phyloP scores from a whole-genome alignment of 2,888 invertebrate genomes.

The Eueremaeus valkanovi region DNA sequence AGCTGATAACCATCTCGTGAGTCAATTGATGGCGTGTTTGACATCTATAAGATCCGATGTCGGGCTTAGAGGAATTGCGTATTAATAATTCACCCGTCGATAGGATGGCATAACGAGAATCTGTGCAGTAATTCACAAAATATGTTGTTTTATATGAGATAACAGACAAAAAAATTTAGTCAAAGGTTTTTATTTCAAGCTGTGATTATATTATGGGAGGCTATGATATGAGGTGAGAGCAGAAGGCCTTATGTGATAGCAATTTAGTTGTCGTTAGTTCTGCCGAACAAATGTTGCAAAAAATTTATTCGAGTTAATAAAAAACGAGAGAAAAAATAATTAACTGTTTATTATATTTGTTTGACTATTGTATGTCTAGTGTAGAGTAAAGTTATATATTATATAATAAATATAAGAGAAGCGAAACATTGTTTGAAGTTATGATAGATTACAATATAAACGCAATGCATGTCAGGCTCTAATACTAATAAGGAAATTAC shows the following conservation, averaged over 20 bases:
- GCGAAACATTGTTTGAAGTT: background rate
- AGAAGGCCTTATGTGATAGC: background rate
- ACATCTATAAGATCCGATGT: slow-evolving; percentile 51
- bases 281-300: background rate
- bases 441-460: slow-evolving; percentile 22
- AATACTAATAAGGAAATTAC: slow-evolving; percentile 22
- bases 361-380: background rate
- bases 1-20: slow-evolving; percentile 51
- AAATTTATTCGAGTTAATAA: background rate
- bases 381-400: background rate
- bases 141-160: background rate
- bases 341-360: background rate
- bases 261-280: background rate
- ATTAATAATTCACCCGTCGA: slow-evolving; percentile 70
- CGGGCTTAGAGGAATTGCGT: slow-evolving; percentile 61
- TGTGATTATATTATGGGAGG: too few relatives aligned
- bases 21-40: slow-evolving; percentile 51
- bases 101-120: slow-evolving; percentile 58
- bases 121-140: background rate
- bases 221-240: background rate
- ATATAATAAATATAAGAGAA: background rate
- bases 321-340: background rate
- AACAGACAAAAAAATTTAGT: background rate
- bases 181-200: background rate
- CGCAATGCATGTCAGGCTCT: background rate